Conservation (phyloP, 2,113 vertebrate species). For the Eidolon helvum region DNA sequence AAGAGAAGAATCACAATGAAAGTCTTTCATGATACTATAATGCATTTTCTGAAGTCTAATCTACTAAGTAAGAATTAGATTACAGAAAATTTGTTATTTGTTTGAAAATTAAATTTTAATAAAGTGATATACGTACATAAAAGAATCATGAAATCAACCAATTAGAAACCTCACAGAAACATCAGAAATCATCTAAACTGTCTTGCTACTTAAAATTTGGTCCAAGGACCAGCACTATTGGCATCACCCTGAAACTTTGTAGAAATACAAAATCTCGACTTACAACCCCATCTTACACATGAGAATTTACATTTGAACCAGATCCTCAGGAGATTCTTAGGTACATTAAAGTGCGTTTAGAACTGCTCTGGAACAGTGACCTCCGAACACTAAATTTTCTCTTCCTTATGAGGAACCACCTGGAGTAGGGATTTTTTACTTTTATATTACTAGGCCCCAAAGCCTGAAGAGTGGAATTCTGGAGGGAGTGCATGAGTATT, state of each 20-base stretch:
- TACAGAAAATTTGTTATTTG: background rate
- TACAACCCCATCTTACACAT: background rate
- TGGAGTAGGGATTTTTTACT: background rate
- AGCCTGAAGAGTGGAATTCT: background rate
- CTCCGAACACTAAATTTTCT: background rate
- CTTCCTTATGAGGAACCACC: background rate
- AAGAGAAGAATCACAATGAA: background rate
- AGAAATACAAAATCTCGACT: background rate
- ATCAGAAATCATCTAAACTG: background rate
- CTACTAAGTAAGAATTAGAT: background rate
- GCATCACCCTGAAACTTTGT: background rate
- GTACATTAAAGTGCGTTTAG: background rate
- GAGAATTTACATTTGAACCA: background rate
- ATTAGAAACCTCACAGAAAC: background rate
- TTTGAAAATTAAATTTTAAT: conserved; percentile 7
- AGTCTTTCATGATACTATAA: background rate
- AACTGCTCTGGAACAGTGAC: background rate
- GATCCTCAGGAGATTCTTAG: background rate
- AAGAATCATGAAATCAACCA: background rate
- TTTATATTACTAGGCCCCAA: background rate
- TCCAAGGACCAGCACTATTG: background rate
- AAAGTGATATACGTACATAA: background rate
- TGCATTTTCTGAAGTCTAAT: background rate
- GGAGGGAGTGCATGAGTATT: background rate
- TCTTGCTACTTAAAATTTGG: background rate